Conservation (phyloP, 2,888 invertebrate genomes). For the Spodoptera littoralis region DNA sequence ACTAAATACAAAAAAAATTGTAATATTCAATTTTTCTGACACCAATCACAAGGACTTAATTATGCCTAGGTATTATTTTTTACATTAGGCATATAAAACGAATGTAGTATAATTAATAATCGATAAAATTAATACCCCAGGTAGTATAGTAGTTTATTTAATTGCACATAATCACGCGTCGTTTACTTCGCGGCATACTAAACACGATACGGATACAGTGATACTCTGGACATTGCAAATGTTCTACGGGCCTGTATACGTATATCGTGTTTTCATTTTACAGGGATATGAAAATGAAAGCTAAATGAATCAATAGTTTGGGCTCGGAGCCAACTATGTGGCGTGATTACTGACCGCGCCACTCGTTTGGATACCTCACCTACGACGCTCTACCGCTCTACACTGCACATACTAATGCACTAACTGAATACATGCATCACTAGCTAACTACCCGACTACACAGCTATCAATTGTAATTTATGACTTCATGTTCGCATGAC, state of each 20-base stretch:
- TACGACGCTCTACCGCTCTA: conserved; percentile 20
- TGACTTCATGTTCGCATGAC: not conserved
- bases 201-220: not conserved
- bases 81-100: no score
- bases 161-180: conserved; percentile 18
- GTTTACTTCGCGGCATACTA: conserved; percentile 6
- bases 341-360: conserved; percentile 77
- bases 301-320: conserved; percentile 72
- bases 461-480: conserved; percentile 17
- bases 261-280: conserved; percentile 31
- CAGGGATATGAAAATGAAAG: conserved; percentile 63
- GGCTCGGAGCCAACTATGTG: conserved; percentile 80
- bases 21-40: no score
- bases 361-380: conserved; percentile 42
- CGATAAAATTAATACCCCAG: conserved; percentile 10
- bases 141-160: conserved; percentile 14
- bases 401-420: conserved; percentile 27
- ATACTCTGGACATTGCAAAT: conserved; percentile 4
- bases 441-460: not conserved
- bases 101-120: not conserved
- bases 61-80: no score
- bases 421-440: conserved; percentile 3
- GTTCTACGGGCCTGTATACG: no score
- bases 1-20: no score
- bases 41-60: no score